phyloP scores from a whole-genome alignment of 1,140 invertebrate genomes.

The Archivesica marissinica region DNA sequence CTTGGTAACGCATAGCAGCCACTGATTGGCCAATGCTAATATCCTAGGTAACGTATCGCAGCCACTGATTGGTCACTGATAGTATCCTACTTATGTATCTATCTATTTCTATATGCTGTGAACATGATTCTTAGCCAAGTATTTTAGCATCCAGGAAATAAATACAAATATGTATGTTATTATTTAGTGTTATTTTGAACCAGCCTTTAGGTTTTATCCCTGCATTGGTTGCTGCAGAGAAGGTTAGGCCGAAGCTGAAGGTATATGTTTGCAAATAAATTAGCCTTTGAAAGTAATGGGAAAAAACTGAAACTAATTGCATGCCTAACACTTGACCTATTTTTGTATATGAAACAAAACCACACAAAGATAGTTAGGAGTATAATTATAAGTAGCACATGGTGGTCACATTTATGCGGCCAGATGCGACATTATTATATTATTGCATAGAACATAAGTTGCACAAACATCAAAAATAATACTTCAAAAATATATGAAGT shows the following conservation, averaged over 20 bases:
- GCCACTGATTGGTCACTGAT: too few relatives aligned
- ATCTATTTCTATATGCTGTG: too few relatives aligned
- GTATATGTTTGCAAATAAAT: conserved; percentile 14
- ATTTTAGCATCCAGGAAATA: too few relatives aligned
- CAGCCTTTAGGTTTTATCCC: conserved; percentile 30
- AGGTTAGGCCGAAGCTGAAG: neutral
- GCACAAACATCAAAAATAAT: too few relatives aligned
- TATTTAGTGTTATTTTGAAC: too few relatives aligned
- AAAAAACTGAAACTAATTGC: neutral
- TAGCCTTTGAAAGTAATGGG: neutral
- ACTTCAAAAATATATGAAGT: too few relatives aligned
- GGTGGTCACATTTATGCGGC: neutral
- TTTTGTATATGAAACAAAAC: neutral
- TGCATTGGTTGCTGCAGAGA: conserved; percentile 27
- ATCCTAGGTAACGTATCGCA: too few relatives aligned
- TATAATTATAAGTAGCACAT: neutral
- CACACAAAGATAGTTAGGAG: neutral
- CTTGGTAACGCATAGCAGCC: too few relatives aligned
- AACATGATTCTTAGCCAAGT: too few relatives aligned
- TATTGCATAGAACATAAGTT: neutral
- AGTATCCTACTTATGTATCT: too few relatives aligned
- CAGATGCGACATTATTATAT: neutral
- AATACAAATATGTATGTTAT: too few relatives aligned
- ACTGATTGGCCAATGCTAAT: too few relatives aligned
- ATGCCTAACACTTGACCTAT: neutral